These are phyloP conservation scores for Gallinago solitaria DNA, from an alignment of 2,797 vertebrate genomes.

Conservation along the genomic window DNA sequence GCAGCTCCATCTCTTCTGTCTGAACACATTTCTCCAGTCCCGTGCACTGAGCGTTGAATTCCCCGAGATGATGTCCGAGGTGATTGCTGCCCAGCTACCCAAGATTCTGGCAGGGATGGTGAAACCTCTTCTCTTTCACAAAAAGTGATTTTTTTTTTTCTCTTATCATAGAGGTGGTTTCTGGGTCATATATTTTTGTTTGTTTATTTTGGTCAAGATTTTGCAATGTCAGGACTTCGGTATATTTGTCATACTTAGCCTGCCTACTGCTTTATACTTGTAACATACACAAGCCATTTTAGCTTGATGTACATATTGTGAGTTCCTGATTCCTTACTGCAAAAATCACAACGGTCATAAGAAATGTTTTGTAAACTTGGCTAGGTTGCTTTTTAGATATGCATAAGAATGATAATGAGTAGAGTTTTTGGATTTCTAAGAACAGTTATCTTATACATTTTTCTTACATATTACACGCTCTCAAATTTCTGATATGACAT, in stretches of 20 bases:
- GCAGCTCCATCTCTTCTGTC: slow-evolving; percentile 95
- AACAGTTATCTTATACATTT: slow-evolving; percentile 41
- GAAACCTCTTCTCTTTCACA: slow-evolving; percentile 95
- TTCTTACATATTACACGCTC: slow-evolving; percentile 39
- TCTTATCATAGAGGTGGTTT: slow-evolving; percentile 59
- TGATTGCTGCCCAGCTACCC: slow-evolving; percentile 95
- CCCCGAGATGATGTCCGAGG: slow-evolving; percentile 99
- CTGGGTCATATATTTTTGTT: slow-evolving; percentile 20
- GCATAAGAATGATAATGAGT: slow-evolving; percentile 31
- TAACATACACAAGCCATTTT: slow-evolving; percentile 58
- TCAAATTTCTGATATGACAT: slow-evolving; percentile 10
- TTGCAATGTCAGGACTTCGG: slow-evolving; percentile 51
- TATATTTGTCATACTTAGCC: slow-evolving; percentile 40
- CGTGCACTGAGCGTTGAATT: slow-evolving; percentile 95
- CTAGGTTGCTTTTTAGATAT: slow-evolving; percentile 60
- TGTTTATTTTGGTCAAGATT: slow-evolving; percentile 54
- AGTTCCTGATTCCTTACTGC: slow-evolving; percentile 56
- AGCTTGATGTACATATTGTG: slow-evolving; percentile 61
- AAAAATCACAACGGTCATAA: slow-evolving; percentile 46
- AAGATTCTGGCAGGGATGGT: slow-evolving; percentile 99
- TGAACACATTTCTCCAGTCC: slow-evolving; percentile 97
- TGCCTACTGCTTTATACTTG: slow-evolving; percentile 66
- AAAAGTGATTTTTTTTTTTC: slow-evolving; percentile 83
- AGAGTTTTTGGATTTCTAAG: slow-evolving; percentile 25
- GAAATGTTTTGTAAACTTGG: slow-evolving; percentile 62